Evolutionary conservation across 2,113 vertebrate genomes (phyloP), one percentile per base, ranked within the genome.

Genomic region (Limnothrissa miodon): DNA sequence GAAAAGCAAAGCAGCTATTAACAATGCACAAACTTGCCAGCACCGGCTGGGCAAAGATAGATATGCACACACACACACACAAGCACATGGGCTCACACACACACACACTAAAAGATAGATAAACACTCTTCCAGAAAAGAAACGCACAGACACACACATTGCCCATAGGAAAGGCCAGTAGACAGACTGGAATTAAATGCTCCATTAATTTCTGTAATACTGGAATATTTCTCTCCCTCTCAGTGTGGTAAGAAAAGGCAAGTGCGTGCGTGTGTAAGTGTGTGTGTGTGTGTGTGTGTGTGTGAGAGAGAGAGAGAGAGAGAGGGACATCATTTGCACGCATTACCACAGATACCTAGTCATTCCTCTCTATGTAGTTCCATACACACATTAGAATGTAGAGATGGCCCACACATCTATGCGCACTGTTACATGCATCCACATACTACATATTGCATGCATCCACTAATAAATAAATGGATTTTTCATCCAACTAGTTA

Each of bases 121-220:
- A 42, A 42, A 42, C 42, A 42, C 42, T n/a, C n/a, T n/a, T n/a
- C n/a, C n/a, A n/a, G 1, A 56, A 56, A 25, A 62, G 48, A 53
- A 19, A 62, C 23, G 7, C 8, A 62, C 23, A 10, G 6, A 8
- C 59, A 62, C 9, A 62, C 7, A 44, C 39, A 56, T 36, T 81
- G 23, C 70, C 70, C 80, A 53, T 78, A 45, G 62, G 51, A 81
- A 25, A 70, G 25, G 29, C 44, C 83, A 23, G 42, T 59, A 83
- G 80, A 83, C 84, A 88, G 85, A 88, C 39, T 84, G 80, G 62
- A 81, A 88, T 87, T 84, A 88, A 88, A 83, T 78, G 80, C 86
- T 84, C 83, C 82, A 88, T 85, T 85, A 85, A 81, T 83, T 85
- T 83, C 80, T 85, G 53, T 80, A 82, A 79, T 80, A 78, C 80